Percentiles rank a stretch among this genome's conserved stretches.
Evolutionary conservation across 1,140 invertebrate species (phyloP).

Genomic region (Megalonaias nervosa): DNA sequence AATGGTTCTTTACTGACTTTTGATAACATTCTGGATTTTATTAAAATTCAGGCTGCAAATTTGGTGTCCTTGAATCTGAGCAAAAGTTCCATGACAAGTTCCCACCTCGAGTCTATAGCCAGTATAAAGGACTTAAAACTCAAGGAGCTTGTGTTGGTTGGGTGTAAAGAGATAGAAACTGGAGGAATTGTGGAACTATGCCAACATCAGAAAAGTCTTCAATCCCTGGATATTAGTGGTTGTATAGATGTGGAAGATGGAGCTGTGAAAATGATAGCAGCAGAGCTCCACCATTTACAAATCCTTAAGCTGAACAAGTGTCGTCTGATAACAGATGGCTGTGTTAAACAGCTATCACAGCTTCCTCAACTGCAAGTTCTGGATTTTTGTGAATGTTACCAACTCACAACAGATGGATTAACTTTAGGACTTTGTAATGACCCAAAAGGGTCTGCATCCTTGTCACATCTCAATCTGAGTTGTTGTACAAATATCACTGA

Average conservation of each 20-base stretch:
- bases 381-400: conserved; percentile 80
- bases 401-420: conserved; percentile 77
- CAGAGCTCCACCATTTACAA: conserved; percentile 71
- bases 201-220: conserved; percentile 75
- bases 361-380: conserved; percentile 75
- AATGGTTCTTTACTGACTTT: conserved; percentile 82
- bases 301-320: conserved; percentile 54
- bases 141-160: conserved; percentile 74
- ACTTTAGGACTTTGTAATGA: conserved; percentile 68
- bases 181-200: conserved; percentile 75
- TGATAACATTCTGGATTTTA: conserved; percentile 76
- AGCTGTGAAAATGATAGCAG: conserved; percentile 75
- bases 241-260: conserved; percentile 78
- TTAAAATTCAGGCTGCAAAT: conserved; percentile 73
- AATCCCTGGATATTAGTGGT: conserved; percentile 77
- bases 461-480: conserved; percentile 77
- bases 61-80: conserved; percentile 78
- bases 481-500: conserved; percentile 77
- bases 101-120: conserved; percentile 75
- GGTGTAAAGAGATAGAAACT: conserved; percentile 80
- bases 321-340: conserved; percentile 76
- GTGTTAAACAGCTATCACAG: conserved; percentile 74
- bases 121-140: conserved; percentile 74
- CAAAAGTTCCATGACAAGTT: conserved; percentile 78
- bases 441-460: conserved; percentile 68